Evolutionary conservation across 2,113 vertebrate genomes (phyloP).

Genomic region (Notarius lentiginosus): DNA sequence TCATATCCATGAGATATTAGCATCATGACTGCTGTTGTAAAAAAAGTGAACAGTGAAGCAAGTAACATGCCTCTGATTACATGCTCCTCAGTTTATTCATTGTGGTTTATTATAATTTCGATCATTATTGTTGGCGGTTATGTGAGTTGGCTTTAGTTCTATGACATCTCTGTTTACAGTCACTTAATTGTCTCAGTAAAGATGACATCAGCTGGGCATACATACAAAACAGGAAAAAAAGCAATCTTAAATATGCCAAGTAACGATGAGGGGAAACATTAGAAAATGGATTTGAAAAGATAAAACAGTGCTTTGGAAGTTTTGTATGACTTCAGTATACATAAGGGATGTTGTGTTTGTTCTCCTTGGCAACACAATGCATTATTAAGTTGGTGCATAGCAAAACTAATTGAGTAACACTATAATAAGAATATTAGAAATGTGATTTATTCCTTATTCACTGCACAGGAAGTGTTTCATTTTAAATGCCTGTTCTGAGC

Average conservation of each 20-base stretch:
- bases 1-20: slow-evolving; percentile 1
- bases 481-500: not conserved
- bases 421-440: not conserved
- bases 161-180: not conserved
- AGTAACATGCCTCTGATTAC: not conserved
- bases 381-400: not conserved
- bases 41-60: not conserved
- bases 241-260: not conserved
- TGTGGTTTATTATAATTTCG: not conserved
- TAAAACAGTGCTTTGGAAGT: not conserved
- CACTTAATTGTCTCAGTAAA: not conserved
- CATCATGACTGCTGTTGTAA: not conserved
- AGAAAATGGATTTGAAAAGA: not conserved
- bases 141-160: not conserved
- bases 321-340: not conserved
- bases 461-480: not conserved
- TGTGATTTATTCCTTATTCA: slow-evolving; percentile 1
- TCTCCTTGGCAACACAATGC: not conserved
- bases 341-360: not conserved
- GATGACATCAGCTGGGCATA: not conserved
- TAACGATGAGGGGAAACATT: not conserved
- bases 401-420: not conserved
- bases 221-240: slow-evolving; percentile 3
- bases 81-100: not conserved
- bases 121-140: not conserved